Evolutionary conservation across 2,797 vertebrate genomes (phyloP), one percentile per base, ranked within the genome.

Genomic region (Halcyon badia): DNA sequence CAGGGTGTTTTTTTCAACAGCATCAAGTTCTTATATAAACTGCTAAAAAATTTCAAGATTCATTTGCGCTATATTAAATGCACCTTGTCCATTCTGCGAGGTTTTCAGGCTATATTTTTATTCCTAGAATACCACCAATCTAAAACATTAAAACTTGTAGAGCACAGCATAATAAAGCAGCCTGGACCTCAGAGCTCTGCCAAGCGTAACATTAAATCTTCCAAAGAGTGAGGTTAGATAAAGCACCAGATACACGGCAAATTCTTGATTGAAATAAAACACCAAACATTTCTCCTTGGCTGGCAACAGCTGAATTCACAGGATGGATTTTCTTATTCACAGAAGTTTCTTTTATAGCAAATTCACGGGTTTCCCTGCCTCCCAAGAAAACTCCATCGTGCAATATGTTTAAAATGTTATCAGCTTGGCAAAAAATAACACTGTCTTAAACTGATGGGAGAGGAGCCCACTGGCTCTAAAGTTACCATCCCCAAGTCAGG

Each of bases 391-490:
- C n/a, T 73, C 77, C 11, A 1, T 87, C 90, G 83, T 81, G 85
- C 82, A 95, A 94, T 97, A 97, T 79, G 90, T 96, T 97, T 91
- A 91, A 96, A 97, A 93, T 78, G 90, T 97, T 97, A 97, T 97
- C 97, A 83, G 95, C 86, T 91, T 57, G 61, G 80, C 83, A 89
- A 93, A 90, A 92, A 39, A 84, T 56, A 89, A 86, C 95, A 89
- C 56, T 73, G 73, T 58, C 90, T 81, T 97, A 97, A 98, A 97
- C 98, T 98, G 97, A 97, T 98, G 98, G 98, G 99, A 98, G 98
- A 98, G 98, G 97, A 98, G 98, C 99, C 99, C 98, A 96, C 94
- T 98, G 98, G 96, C 98, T 98, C 99, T 99, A 98, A 92, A 97
- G 98, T 98, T 98, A 98, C 99, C 97, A 97, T 98, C 95, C 98